Evolutionary conservation across 2,113 vertebrate genomes (phyloP).

Genomic region (Semnornis frantzii): DNA sequence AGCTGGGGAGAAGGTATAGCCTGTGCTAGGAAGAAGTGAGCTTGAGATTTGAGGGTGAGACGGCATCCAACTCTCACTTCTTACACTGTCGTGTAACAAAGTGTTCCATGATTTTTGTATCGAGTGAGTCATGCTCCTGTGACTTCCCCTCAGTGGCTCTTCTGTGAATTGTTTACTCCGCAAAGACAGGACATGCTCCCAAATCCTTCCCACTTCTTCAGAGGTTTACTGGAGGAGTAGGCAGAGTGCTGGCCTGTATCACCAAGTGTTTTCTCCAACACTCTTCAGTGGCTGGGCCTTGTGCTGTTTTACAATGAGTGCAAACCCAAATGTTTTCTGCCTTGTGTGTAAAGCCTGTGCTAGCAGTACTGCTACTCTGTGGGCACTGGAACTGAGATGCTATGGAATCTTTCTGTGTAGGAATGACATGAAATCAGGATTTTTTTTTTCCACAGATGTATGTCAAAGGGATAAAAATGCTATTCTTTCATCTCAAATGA

Average conservation of each 20-base stretch:
- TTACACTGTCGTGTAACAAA: not conserved
- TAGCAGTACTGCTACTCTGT: not conserved
- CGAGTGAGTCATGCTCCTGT: not conserved
- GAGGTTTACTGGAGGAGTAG: not conserved
- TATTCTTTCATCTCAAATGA: not conserved
- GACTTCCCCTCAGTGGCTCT: constrained; percentile 18
- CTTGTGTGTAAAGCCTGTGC: not conserved
- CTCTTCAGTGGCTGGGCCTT: not conserved
- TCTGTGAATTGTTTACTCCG: constrained; percentile 39
- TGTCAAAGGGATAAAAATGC: not conserved
- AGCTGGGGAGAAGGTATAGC: not conserved
- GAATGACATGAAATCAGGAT: not conserved
- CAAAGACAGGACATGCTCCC: not conserved
- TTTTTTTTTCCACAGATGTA: not conserved
- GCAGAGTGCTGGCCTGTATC: not conserved
- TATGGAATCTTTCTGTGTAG: not conserved
- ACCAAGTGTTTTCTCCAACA: not conserved
- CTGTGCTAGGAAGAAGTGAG: not conserved
- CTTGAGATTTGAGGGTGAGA: not conserved
- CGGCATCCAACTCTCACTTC: not conserved
- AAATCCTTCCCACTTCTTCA: not conserved
- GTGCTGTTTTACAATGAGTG: not conserved
- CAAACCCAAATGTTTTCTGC: not conserved
- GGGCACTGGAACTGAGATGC: not conserved
- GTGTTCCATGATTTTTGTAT: not conserved